Conservation (phyloP, 2,888 invertebrate genomes). For the Atethmia centrago region DNA sequence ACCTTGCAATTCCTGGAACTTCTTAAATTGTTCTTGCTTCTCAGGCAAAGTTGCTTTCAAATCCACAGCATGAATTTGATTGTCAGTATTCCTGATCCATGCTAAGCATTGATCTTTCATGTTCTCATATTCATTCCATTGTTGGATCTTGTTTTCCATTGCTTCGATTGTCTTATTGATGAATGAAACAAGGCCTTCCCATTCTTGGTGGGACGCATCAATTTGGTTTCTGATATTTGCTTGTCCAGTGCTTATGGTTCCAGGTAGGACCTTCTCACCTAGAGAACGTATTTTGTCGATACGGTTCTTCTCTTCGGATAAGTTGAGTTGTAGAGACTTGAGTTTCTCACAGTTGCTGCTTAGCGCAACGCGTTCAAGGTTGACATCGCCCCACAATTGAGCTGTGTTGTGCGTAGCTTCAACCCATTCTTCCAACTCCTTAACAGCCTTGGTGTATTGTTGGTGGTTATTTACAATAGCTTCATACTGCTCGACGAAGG, state of each 20-base stretch:
- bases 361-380: constrained; percentile 95
- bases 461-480: constrained; percentile 97
- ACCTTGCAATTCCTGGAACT: constrained; percentile 95
- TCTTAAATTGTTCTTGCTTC: constrained; percentile 96
- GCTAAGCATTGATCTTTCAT: constrained; percentile 95
- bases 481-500: constrained; percentile 96
- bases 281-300: constrained; percentile 94
- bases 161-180: constrained; percentile 94
- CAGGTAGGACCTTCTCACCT: constrained; percentile 97
- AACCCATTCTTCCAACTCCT: constrained; percentile 96
- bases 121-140: constrained; percentile 97
- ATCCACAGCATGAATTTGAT: constrained; percentile 96
- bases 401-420: constrained; percentile 96
- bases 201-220: constrained; percentile 96
- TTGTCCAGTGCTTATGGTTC: constrained; percentile 95
- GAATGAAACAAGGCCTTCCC: constrained; percentile 95
- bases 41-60: constrained; percentile 95
- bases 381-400: constrained; percentile 95
- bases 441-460: constrained; percentile 96
- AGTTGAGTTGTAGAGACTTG: constrained; percentile 94
- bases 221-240: constrained; percentile 96
- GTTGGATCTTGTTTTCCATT: constrained; percentile 95
- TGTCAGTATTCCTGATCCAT: constrained; percentile 97
- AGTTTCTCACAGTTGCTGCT: constrained; percentile 96
- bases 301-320: constrained; percentile 96